phyloP scores from a whole-genome alignment of 2,113 vertebrate genomes.

The Stomatorhinus ivindoensis region DNA sequence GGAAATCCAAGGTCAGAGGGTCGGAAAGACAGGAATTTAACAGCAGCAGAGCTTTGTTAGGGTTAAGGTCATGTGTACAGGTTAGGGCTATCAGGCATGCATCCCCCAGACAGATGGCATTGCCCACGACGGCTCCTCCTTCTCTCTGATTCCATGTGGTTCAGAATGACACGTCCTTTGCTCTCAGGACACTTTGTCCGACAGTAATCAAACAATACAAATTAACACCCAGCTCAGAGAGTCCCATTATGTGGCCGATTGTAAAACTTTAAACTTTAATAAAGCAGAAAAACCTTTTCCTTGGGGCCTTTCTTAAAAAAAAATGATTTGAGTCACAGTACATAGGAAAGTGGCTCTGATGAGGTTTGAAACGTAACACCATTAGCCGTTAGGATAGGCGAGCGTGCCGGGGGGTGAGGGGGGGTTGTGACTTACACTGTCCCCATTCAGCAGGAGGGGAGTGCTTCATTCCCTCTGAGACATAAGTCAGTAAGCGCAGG shows the following conservation, averaged over 20 bases:
- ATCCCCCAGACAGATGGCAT: not conserved
- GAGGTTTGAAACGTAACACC: not conserved
- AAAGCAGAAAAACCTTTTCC: not conserved
- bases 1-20: not conserved
- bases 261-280: not conserved
- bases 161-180: not conserved
- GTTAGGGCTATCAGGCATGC: not conserved
- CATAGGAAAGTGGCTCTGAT: not conserved
- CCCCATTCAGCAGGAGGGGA: constrained; percentile 50
- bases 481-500: constrained; percentile 48
- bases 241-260: not conserved
- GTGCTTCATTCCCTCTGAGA: constrained; percentile 46
- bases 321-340: not conserved
- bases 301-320: not conserved
- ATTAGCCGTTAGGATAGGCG: constrained; percentile 31
- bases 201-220: not conserved
- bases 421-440: constrained; percentile 43
- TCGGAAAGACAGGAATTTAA: not conserved
- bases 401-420: not conserved
- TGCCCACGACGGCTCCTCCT: not conserved
- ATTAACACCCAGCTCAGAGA: not conserved
- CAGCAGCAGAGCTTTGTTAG: not conserved
- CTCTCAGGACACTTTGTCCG: not conserved
- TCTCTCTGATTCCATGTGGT: not conserved
- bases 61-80: not conserved